phyloP scores from a whole-genome alignment of 2,888 invertebrate species.

The Micoletzkya japonica region DNA sequence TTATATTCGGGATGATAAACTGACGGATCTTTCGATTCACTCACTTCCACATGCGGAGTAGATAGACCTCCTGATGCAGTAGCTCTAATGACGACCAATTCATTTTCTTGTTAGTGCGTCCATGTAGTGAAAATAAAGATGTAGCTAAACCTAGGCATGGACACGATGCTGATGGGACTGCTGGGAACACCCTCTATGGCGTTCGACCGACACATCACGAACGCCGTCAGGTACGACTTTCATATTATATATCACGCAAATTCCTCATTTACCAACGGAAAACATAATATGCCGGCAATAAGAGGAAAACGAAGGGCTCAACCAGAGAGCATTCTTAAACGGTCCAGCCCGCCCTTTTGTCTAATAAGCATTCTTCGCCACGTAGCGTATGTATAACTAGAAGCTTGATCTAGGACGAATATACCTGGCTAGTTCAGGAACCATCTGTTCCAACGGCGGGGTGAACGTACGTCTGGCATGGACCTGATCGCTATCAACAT shows the following conservation, averaged over 20 bases:
- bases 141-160: slow-evolving; percentile 49
- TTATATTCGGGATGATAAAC: too few relatives aligned
- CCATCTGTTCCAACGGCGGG: slow-evolving; percentile 85
- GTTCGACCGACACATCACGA: slow-evolving; percentile 61
- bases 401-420: neutral
- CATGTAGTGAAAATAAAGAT: too few relatives aligned
- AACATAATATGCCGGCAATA: too few relatives aligned
- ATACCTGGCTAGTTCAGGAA: slow-evolving; percentile 66
- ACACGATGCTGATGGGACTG: slow-evolving; percentile 62
- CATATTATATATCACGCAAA: too few relatives aligned
- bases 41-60: neutral
- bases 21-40: neutral
- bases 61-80: neutral
- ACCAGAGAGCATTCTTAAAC: too few relatives aligned
- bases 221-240: slow-evolving; percentile 42
- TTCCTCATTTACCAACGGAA: too few relatives aligned
- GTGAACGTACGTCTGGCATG: slow-evolving; percentile 86
- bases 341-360: too few relatives aligned
- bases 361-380: too few relatives aligned
- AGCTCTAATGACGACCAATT: too few relatives aligned
- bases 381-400: too few relatives aligned
- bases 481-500: slow-evolving; percentile 87
- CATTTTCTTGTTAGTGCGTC: too few relatives aligned
- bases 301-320: too few relatives aligned
- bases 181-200: slow-evolving; percentile 63